Conservation (phyloP, 2,888 invertebrate species). For the Boloria selene region DNA sequence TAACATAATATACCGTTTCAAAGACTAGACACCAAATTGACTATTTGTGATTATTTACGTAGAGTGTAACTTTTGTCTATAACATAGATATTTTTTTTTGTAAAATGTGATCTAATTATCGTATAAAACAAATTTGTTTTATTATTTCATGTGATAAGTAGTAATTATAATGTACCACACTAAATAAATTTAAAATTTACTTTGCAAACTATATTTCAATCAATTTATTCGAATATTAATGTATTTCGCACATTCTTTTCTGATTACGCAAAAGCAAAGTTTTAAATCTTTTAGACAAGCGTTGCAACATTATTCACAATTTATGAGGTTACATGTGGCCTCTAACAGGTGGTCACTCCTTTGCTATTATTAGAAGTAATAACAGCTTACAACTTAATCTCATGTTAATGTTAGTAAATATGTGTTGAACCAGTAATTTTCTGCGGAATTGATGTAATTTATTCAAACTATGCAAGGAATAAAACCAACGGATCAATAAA, state of each 20-base stretch:
- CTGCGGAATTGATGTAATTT: conserved; percentile 30
- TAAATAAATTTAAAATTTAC: neutral
- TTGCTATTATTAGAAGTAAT: conserved; percentile 29
- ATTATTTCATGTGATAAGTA: neutral
- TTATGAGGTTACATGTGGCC: conserved; percentile 26
- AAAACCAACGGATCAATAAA: conserved; percentile 28
- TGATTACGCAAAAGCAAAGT: conserved; percentile 4
- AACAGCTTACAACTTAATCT: conserved; percentile 26
- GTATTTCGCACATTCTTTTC: conserved; percentile 11
- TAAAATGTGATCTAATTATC: too few relatives aligned
- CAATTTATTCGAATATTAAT: conserved; percentile 14
- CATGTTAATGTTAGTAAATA: conserved; percentile 26
- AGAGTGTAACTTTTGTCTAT: too few relatives aligned
- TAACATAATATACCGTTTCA: too few relatives aligned
- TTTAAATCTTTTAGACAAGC: conserved; percentile 7
- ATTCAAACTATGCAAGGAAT: conserved; percentile 27
- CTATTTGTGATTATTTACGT: too few relatives aligned
- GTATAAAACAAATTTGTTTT: too few relatives aligned
- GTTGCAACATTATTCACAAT: conserved; percentile 26
- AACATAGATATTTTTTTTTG: too few relatives aligned
- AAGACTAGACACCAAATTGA: too few relatives aligned
- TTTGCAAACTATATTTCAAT: neutral
- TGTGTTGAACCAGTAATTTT: conserved; percentile 31
- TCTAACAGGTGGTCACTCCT: conserved; percentile 29
- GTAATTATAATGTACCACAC: neutral